phyloP scores from a whole-genome alignment of 2,113 vertebrate genomes.

The Cryptotis parvus region DNA sequence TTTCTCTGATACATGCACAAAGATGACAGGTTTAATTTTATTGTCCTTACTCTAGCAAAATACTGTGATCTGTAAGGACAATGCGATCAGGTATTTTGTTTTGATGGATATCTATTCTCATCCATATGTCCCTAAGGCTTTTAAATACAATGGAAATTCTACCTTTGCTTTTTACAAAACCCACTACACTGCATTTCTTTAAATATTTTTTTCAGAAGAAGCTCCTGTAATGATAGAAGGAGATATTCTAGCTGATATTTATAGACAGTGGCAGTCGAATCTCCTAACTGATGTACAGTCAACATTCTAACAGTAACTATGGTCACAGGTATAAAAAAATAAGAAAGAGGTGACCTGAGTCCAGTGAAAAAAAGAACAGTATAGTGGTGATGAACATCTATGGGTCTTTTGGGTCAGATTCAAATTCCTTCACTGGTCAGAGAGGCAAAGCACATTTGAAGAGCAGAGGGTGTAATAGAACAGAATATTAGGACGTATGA shows the following conservation, averaged over 20 bases:
- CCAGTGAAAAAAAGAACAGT: not conserved
- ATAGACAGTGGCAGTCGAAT: not conserved
- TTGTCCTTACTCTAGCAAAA: conserved; percentile 75
- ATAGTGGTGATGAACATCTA: not conserved
- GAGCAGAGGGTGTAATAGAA: not conserved
- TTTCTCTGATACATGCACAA: conserved; percentile 62
- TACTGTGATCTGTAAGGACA: conserved; percentile 69
- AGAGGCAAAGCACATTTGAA: not conserved
- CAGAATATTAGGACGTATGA: not conserved
- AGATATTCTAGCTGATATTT: conserved; percentile 44
- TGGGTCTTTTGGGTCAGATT: not conserved
- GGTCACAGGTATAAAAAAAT: conserved; percentile 29
- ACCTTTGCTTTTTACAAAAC: conserved; percentile 73
- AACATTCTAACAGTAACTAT: conserved; percentile 22
- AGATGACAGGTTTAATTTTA: conserved; percentile 74
- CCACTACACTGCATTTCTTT: conserved; percentile 77
- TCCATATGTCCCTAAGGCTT: conserved; percentile 58
- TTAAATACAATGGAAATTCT: conserved; percentile 75
- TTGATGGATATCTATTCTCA: conserved; percentile 66
- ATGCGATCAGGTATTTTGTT: conserved; percentile 62
- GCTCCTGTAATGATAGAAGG: conserved; percentile 63
- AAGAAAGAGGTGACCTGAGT: not conserved
- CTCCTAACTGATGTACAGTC: conserved; percentile 22
- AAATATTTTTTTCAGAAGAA: conserved; percentile 74
- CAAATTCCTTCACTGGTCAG: not conserved